Evolutionary conservation across 2,113 vertebrate species (phyloP), one percentile per base, ranked within the genome.

Genomic region (Heteronetta atricapilla): DNA sequence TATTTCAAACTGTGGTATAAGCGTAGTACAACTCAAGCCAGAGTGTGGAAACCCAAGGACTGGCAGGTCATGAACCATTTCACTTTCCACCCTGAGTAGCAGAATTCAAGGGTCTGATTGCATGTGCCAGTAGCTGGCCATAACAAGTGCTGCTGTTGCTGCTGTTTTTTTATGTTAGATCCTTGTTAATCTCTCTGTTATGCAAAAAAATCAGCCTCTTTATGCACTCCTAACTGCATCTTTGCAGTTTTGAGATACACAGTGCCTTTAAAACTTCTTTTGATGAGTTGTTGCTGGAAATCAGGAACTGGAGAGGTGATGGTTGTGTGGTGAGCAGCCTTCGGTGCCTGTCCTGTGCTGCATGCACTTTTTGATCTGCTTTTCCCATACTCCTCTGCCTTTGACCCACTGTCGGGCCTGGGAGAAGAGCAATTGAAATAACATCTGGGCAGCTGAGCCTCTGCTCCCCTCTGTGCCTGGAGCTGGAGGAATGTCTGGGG

Each of bases 241-340:
- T 67, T 36, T 20, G 42, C 63, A 25, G 11, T 64, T 82, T 26
- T 8, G 79, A 68, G 75, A 17, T 58, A 50, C 17, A 26, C 2
- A 1, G 20, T 50, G 40, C 52, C 83, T 33, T 20, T 4, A 44
- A 25, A 80, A 28, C 69, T 28, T 36, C 2, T 16, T 77, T n/a
- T 50, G 8, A 21, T 36, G 59, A 26, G 26, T 2, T 23, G 55
- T 20, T 20, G 8, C n/a, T 53, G 69, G 52, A 80, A 69, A 23
- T 2, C 0, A 1, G 29, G 64, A 38, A 20, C 33, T 77, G 60
- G 53, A 48, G 34, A 70, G 19, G 42, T 1, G 3, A 56, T 62
- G 18, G 36, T 13, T 17, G 7, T 0, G 4, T 34, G 50, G 21
- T 0, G 0, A 75, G 76, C 25, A 56, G 34, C 31, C 2, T 26